Evolutionary conservation across 2,888 invertebrate genomes (phyloP).

Genomic region (Emmelina monodactyla): DNA sequence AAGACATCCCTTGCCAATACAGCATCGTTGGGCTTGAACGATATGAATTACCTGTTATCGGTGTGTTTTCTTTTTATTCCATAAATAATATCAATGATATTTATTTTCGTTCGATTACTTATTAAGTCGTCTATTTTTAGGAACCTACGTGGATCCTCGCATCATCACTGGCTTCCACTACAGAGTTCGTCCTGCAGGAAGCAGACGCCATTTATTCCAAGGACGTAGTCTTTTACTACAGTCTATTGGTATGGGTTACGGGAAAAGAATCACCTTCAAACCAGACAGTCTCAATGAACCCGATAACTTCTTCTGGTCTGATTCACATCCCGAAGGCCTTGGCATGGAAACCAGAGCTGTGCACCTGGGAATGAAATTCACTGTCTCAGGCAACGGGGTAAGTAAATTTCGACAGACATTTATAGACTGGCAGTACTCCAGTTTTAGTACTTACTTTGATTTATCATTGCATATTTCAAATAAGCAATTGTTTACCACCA

Average conservation of each 20-base stretch:
- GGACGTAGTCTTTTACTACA: constrained; percentile 70
- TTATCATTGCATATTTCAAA: constrained; percentile 10
- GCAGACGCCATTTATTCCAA: constrained; percentile 69
- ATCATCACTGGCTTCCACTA: constrained; percentile 78
- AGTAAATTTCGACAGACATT: no score
- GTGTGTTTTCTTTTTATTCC: constrained; percentile 56
- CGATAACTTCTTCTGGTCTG: constrained; percentile 80
- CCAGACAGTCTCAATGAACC: constrained; percentile 68
- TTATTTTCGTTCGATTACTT: neutral
- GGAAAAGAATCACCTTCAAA: constrained; percentile 76
- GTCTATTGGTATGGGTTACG: constrained; percentile 78
- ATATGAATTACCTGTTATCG: constrained; percentile 75
- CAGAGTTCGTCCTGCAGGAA: constrained; percentile 72
- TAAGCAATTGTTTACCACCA: constrained; percentile 23
- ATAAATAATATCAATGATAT: neutral
- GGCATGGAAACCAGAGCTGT: constrained; percentile 74
- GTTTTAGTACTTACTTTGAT: no score
- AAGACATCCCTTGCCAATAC: constrained; percentile 73
- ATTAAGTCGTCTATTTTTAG: constrained; percentile 26
- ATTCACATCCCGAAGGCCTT: constrained; percentile 75
- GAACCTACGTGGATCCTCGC: constrained; percentile 76
- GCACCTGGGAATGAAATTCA: constrained; percentile 71
- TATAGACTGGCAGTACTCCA: no score
- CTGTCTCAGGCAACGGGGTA: constrained; percentile 67
- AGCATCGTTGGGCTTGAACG: constrained; percentile 70